Evolutionary conservation across 2,888 invertebrate genomes (phyloP), one percentile per base, ranked within the genome.

Genomic region (Caenorhabditis angaria): DNA sequence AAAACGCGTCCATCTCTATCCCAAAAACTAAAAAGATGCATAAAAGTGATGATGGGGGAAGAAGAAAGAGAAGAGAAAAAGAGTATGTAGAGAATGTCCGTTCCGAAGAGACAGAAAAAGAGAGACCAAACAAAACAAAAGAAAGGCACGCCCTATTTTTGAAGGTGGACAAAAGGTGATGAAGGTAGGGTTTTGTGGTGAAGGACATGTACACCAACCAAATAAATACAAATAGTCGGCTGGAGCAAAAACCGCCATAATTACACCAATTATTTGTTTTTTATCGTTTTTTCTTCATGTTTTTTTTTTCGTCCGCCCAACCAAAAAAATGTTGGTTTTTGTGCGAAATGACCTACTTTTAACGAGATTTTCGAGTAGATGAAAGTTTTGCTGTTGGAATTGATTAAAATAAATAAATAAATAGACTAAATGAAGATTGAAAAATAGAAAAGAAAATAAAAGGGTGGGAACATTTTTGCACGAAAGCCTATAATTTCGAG

Each of bases 1-100:
- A n/a, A n/a, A n/a, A n/a, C n/a, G n/a, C 41, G 41, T 41, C 41
- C 41, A 41, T 41, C 41, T n/a, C n/a, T 18, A 41, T 41, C 41
- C 41, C 10, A 41, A 41, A 41, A 41, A 41, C 5, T 8, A 32
- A 41, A 41, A 41, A 12, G 41, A 41, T 41, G 41, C 41, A 41
- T 41, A 41, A 41, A 41, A 41, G 41, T 41, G 41, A 41, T 18
- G 41, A 41, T 41, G 41, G 5, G 32, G 12, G 32, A 32, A 32
- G 32, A 32, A 32, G 6, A 12, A 12, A 32, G 32, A 32, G 32
- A 32, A 41, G 41, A 41, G 41, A 41, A 41, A 41, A 41, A 41
- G 41, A 41, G 2, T 10, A 41, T 12, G 14, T 14, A 41, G 41
- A 41, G 41, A 41, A 41, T 41, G 41, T 41, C 41, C 41, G 41